Conservation (phyloP, 2,113 vertebrate species). For the Lutjanus erythropterus region DNA sequence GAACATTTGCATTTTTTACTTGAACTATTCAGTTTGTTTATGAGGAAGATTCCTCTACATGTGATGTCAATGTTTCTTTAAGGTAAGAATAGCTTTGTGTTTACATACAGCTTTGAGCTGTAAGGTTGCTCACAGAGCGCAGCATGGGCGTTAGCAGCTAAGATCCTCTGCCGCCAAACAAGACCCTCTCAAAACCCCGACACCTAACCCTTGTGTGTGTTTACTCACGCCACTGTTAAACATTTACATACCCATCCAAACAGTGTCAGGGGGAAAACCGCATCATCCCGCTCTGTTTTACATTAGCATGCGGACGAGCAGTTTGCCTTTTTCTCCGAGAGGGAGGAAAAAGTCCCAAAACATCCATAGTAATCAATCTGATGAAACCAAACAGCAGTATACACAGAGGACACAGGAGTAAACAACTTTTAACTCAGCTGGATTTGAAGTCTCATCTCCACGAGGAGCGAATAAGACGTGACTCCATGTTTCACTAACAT, state of each 20-base stretch:
- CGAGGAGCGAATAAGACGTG: conserved; percentile 26
- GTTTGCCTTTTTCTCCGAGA: conserved; percentile 40
- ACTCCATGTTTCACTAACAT: conserved; percentile 32
- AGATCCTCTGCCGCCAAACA: conserved; percentile 28
- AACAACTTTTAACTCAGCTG: conserved; percentile 58
- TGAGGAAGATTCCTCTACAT: conserved; percentile 17
- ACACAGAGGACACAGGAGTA: conserved; percentile 53
- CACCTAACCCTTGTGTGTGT: conserved; percentile 73
- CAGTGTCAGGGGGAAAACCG: conserved; percentile 54
- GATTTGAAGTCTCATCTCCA: conserved; percentile 36
- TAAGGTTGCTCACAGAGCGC: neutral
- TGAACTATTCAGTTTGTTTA: conserved; percentile 38
- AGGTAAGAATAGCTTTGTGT: neutral
- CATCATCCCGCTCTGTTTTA: conserved; percentile 55
- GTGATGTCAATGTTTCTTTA: conserved; percentile 49
- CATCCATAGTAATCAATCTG: conserved; percentile 70
- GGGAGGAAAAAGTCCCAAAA: conserved; percentile 43
- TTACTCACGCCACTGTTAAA: conserved; percentile 71
- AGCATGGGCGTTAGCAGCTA: neutral
- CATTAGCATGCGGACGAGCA: conserved; percentile 56
- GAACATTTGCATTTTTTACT: conserved; percentile 4
- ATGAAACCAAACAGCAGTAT: conserved; percentile 56
- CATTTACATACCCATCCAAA: conserved; percentile 77
- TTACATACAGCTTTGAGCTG: conserved; percentile 13
- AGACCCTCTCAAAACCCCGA: conserved; percentile 38